Base-by-base conservation (phyloP, 2,888 invertebrate genomes). In the Trichogramma evanescens region DNA sequence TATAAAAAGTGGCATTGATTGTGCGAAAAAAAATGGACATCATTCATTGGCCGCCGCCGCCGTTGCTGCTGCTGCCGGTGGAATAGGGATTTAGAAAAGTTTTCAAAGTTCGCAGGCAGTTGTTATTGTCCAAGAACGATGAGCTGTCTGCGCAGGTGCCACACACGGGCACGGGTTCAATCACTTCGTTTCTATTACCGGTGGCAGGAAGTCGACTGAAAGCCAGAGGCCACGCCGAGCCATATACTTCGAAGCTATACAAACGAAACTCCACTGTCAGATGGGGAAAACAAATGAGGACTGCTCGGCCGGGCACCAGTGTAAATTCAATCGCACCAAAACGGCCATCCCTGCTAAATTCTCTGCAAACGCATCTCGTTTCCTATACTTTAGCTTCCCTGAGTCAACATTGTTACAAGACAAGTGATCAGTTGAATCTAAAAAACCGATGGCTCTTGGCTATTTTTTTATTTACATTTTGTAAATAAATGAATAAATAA, bases 171-270 rank as follows among this genome's bases (percentile, higher is more conserved):
- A 65, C 68, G 68, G 68, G 70, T 70, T 69, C 73, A 74, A 74
- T 74, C 73, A 74, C 72, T 73, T 74, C 67, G 66, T 68, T 67
- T 66, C 70, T 69, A 71, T 74, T 74, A 72, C 67, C 67, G 67
- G 65, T 67, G 67, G 65, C 69, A 68, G 72, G 71, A 74, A 72
- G 70, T 66, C 58, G 50, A 55, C 54, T 57, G 57, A 61, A 61
- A 58, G 56, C 55, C 56, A 10, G 49, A 26, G 26, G 26, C 26
- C 48, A 42, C 42, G 9, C 40, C 38, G 38, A 54, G 38, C 10
- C 26, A 26, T 48, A 55, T 45, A 60, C 56, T 52, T 59, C 60
- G 43, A 40, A 52, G 53, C 50, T 41, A 38, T 38, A 8, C 26
- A 26, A 45, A 6, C 39, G 46, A 42, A 39, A 50, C 46, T 56